Evolutionary conservation across 2,113 vertebrate species (phyloP), one percentile per base, ranked within the genome.

Genomic region (Empidonax traillii): DNA sequence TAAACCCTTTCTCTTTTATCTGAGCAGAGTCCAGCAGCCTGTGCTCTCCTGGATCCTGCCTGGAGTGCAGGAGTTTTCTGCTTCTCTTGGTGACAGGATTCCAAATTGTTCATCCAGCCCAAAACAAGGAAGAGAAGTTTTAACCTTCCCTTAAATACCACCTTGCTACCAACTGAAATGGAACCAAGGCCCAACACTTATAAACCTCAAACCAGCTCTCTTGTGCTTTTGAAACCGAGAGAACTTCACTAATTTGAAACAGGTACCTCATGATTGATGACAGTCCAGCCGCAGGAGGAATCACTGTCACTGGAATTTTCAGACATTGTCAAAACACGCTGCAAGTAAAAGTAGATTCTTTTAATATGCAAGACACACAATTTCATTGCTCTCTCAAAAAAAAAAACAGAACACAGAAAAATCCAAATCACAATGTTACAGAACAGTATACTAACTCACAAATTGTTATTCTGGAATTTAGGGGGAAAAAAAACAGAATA

Each of bases 251-350:
- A 68, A 30, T 30, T 76, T 47, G 59, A 95, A 85, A 87, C 14
- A 30, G 17, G 85, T 98, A 99, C 99, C 99, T 99, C 99, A 95
- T 99, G 98, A 92, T 98, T 99, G 94, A 99, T 99, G 92, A 99
- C 99, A 52, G 99, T 99, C 99, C 99, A 99, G 76, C 99, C 99
- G 92, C 99, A 99, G 49, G 99, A 99, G 9, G 99, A 99, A 96
- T 99, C 99, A 22, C 99, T 98, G 96, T 99, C 99, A 95, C 99
- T 99, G 72, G 99, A 99, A 83, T 98, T 98, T 92, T 98, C 99
- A 74, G 99, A 99, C 99, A 99, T 99, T 94, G 97, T 97, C 94
- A 95, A 94, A 92, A 74, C 66, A 89, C 93, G 2, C 98, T 98
- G 96, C 27, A 97, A 98, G 90, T 27, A 94, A 58, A 97, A 90